Evolutionary conservation across 2,888 invertebrate genomes (phyloP).

Genomic region (Pristionchus arcanus): DNA sequence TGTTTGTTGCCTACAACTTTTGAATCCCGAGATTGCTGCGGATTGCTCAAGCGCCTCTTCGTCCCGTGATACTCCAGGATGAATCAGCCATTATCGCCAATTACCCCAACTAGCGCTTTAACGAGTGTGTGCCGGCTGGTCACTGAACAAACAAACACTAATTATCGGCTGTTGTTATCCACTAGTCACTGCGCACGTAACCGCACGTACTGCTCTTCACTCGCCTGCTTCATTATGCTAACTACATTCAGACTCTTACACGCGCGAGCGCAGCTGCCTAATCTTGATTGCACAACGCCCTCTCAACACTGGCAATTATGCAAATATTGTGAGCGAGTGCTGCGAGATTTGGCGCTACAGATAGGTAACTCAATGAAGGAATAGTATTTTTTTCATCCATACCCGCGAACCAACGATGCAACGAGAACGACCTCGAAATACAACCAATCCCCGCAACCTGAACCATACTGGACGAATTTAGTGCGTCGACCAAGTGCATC

Average conservation of each 20-base stretch:
- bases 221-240: slow-evolving; percentile 24
- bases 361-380: no score
- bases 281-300: neutral
- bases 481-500: neutral
- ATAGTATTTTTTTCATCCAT: no score
- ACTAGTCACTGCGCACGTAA: neutral
- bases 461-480: neutral
- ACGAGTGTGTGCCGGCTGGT: neutral
- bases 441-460: neutral
- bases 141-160: neutral
- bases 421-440: neutral
- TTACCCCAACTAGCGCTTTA: slow-evolving; percentile 1
- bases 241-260: neutral
- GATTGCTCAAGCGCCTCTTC: neutral
- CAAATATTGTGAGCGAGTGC: neutral
- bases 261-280: neutral
- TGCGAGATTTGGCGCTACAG: neutral
- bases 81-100: neutral
- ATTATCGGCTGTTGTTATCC: slow-evolving; percentile 7
- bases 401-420: neutral
- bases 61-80: neutral
- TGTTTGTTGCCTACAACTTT: no score
- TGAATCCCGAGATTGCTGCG: neutral
- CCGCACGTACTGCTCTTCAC: neutral
- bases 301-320: slow-evolving; percentile 24